A percentile compares a stretch with the other conserved stretches of the same genome.
These are phyloP conservation scores for Pectinophora gossypiella DNA, from an alignment of 1,140 invertebrate genomes.

Conservation along the genomic window DNA sequence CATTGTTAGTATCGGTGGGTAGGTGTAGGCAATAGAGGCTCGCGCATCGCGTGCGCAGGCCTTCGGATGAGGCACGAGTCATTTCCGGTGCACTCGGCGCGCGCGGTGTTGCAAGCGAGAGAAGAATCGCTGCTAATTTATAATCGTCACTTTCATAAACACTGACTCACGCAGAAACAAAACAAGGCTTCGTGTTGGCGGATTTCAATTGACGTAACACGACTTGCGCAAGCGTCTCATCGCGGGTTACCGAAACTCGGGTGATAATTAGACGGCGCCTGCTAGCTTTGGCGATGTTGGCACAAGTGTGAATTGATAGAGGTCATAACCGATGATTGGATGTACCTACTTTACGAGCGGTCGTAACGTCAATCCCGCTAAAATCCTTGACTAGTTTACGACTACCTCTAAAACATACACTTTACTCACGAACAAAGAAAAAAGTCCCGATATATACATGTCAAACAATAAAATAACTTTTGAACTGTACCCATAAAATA, in stretches of 20 bases:
- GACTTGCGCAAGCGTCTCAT: constrained; percentile 37
- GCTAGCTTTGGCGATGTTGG: constrained; percentile 15
- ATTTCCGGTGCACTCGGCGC: constrained; percentile 53
- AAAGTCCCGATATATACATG: not conserved
- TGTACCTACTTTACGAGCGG: too few species aligned
- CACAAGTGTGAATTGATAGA: not conserved
- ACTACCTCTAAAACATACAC: too few species aligned
- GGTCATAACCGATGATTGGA: not conserved
- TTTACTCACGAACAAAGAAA: too few species aligned
- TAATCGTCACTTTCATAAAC: constrained; percentile 64
- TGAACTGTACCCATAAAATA: not conserved
- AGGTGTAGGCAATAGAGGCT: constrained; percentile 27
- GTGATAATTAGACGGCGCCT: constrained; percentile 33
- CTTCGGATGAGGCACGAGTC: constrained; percentile 46
- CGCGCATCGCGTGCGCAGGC: constrained; percentile 38
- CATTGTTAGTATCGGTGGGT: constrained; percentile 6
- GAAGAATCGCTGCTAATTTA: constrained; percentile 66
- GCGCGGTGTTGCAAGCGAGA: constrained; percentile 30
- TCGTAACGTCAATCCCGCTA: not conserved
- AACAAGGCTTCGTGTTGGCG: constrained; percentile 40
- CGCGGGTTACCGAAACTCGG: constrained; percentile 23
- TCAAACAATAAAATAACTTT: not conserved
- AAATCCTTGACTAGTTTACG: too few species aligned
- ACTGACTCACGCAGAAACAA: constrained; percentile 54
- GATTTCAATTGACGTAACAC: constrained; percentile 30